Evolutionary conservation across 2,113 vertebrate species (phyloP).

Genomic region (Ageneiosus marmoratus): DNA sequence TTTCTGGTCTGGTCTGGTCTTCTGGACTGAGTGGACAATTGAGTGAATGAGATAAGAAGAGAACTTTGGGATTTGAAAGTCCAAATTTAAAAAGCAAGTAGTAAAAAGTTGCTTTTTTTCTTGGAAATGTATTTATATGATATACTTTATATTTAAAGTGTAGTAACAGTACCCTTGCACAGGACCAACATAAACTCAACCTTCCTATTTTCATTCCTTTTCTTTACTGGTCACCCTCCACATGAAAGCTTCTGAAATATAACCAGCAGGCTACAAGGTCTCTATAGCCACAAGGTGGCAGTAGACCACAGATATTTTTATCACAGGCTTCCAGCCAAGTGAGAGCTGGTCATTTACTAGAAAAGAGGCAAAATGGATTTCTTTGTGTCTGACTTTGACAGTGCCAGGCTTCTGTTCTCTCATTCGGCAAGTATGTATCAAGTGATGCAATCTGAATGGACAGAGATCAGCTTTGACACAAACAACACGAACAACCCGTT

Average conservation of each 20-base stretch:
- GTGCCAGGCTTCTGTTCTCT: background rate
- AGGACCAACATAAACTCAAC: background rate
- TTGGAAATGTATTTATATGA: background rate
- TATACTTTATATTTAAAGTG: background rate
- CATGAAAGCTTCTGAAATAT: background rate
- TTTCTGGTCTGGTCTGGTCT: too few relatives aligned
- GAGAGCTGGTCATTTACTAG: background rate
- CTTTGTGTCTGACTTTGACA: slow-evolving; percentile 31
- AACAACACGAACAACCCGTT: slow-evolving; percentile 9
- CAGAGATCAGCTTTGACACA: background rate
- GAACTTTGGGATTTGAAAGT: background rate
- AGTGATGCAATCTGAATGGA: slow-evolving; percentile 32
- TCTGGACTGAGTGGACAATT: background rate
- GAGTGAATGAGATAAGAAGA: background rate
- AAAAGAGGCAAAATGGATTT: background rate
- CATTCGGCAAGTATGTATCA: background rate
- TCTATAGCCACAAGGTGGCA: slow-evolving; percentile 31
- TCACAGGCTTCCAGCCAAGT: background rate
- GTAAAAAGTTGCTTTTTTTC: background rate
- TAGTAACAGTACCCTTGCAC: background rate
- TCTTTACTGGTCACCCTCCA: background rate
- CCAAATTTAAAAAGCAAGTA: background rate
- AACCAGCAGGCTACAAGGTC: background rate
- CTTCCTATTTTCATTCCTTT: background rate
- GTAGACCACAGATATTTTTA: slow-evolving; percentile 19